Base-by-base conservation (phyloP, 2,888 invertebrate genomes). In the Acholoe squamosa region DNA sequence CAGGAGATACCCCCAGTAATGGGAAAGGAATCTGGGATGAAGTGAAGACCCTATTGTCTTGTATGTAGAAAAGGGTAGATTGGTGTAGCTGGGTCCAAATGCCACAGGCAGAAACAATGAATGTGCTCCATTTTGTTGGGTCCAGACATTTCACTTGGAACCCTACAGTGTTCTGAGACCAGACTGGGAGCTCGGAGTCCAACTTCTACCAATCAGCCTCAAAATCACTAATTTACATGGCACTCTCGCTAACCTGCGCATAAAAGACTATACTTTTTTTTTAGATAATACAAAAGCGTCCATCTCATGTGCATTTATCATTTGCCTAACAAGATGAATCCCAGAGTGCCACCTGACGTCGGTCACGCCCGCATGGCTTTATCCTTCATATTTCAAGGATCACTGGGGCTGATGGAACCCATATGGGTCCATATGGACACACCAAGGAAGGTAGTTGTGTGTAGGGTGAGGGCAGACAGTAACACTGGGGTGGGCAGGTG, bases 31-130 rank as follows among this genome's bases (percentile, higher is more conserved):
- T 28, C 71, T 71, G 71, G n/a, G 71, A 28, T 28, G 71, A 0
- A 71, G 61, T 61, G n/a, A 61, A 61, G 61, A 61, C 22, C 19
- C 71, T 71, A 71, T 71, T 71, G 71, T 71, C 71, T 28, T 22
- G 28, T 28, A 19, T 28, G 28, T 16, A n/a, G 28, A 14, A 28
- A 25, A n/a, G 19, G 71, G 71, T 25, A 25, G 71, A n/a, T 5
- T 71, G 71, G 28, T 28, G 3, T 43, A 43, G 3, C 3, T 71
- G 71, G 71, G 71, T 71, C 31, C 71, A 71, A 71, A 22, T 25
- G 5, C n/a, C 0, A 1, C 25, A 25, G 71, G 14, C 71, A 71
- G 25, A 28, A 28, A 28, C 71, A 71, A 71, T 71, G 71, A 71
- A 25, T 71, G 1, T 0, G 28, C 71, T 25, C 25, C 31, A n/a